These are phyloP conservation scores for Neolamprologus variostigma DNA, from an alignment of 2,113 vertebrate species.

Conservation along the genomic window DNA sequence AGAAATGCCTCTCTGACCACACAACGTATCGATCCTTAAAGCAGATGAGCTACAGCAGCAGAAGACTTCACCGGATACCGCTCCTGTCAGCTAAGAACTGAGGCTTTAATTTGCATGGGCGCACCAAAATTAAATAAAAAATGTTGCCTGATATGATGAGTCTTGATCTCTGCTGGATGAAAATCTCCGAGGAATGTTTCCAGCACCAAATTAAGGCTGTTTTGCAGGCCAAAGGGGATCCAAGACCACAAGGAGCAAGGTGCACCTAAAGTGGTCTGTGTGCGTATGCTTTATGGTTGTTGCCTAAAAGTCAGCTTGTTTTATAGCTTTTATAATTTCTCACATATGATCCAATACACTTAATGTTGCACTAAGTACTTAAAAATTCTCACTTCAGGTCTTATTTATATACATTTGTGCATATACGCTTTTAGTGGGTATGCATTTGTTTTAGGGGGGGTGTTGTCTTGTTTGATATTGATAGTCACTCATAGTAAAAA, in stretches of 20 bases:
- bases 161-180: background rate
- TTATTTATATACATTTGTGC: background rate
- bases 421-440: background rate
- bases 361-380: background rate
- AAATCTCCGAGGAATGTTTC: background rate
- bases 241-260: background rate
- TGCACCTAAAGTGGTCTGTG: background rate
- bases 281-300: background rate
- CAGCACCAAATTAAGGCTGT: background rate
- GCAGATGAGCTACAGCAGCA: background rate
- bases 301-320: background rate
- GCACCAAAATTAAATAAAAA: background rate
- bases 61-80: background rate
- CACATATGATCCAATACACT: background rate
- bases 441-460: background rate
- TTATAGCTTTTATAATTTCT: background rate
- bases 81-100: background rate
- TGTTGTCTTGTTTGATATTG: accelerated
- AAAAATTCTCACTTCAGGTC: background rate
- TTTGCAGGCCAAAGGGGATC: background rate
- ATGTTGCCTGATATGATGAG: background rate
- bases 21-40: background rate
- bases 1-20: background rate
- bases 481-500: background rate
- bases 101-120: background rate